These are phyloP conservation scores for Noturus placidus DNA, from an alignment of 2,113 vertebrate species.

Conservation along the genomic window DNA sequence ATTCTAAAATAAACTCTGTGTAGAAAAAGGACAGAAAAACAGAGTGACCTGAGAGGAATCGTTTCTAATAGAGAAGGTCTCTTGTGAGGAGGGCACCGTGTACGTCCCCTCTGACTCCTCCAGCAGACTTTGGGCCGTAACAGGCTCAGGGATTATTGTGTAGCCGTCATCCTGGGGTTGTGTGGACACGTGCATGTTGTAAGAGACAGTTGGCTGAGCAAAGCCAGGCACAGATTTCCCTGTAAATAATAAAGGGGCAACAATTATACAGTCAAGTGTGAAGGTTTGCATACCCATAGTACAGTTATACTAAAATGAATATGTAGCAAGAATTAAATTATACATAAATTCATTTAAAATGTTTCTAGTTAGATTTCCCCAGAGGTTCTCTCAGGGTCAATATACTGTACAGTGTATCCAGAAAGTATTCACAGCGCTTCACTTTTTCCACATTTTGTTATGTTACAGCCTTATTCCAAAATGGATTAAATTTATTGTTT, in stretches of 20 bases:
- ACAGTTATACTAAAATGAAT: not conserved
- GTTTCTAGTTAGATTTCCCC: not conserved
- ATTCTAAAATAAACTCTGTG: not conserved
- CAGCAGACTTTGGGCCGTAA: not conserved
- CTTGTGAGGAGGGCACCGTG: conserved; percentile 45
- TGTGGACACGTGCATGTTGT: conserved; percentile 55
- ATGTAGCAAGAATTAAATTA: not conserved
- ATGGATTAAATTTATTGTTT: too few species aligned
- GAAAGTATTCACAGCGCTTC: too few species aligned
- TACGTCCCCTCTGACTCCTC: conserved; percentile 59
- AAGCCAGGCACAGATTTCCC: conserved; percentile 62
- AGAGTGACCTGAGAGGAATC: conserved; percentile 57
- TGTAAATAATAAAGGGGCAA: conserved; percentile 47
- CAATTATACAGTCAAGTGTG: not conserved
- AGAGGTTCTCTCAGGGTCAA: not conserved
- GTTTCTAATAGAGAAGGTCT: conserved; percentile 43
- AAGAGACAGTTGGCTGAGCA: conserved; percentile 66
- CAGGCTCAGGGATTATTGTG: conserved; percentile 26
- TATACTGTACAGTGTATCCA: too few species aligned
- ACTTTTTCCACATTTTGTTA: too few species aligned
- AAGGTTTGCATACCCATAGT: not conserved
- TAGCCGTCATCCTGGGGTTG: conserved; percentile 52
- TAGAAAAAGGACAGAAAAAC: not conserved
- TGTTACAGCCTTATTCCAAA: too few species aligned
- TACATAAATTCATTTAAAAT: not conserved